Conservation (phyloP, 2,888 invertebrate genomes). For the Drosophila prostipennis region DNA sequence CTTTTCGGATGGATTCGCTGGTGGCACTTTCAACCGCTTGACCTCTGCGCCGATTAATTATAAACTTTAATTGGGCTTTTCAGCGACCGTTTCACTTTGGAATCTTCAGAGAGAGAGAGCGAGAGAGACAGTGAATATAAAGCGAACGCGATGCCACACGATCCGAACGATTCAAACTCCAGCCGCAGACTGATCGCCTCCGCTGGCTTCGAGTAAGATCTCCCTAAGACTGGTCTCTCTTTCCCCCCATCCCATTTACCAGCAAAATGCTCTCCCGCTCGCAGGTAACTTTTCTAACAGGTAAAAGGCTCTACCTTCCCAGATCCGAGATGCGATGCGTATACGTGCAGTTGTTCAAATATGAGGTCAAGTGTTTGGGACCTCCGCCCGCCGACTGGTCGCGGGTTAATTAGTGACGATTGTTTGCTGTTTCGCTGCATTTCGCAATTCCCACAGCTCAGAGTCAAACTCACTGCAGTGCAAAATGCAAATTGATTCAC, state of each 20-base stretch:
- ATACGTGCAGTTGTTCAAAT: constrained; percentile 65
- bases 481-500: background rate
- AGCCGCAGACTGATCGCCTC: constrained; percentile 60
- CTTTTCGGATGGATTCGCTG: constrained; percentile 24
- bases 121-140: background rate
- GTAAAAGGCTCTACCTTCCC: constrained; percentile 59
- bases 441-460: constrained; percentile 46
- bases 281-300: constrained; percentile 60
- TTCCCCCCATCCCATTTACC: background rate
- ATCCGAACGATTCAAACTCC: constrained; percentile 54
- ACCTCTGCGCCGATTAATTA: constrained; percentile 31
- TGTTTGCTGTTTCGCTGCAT: constrained; percentile 60
- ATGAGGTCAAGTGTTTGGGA: constrained; percentile 76
- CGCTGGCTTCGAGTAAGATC: constrained; percentile 3
- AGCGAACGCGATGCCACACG: constrained; percentile 5
- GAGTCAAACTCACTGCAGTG: background rate
- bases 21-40: constrained; percentile 31
- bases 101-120: background rate
- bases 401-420: constrained; percentile 73
- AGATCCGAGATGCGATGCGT: constrained; percentile 2
- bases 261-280: constrained; percentile 5
- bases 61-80: constrained; percentile 36
- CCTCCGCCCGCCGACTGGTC: constrained; percentile 40
- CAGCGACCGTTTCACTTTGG: constrained; percentile 17
- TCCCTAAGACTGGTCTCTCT: constrained; percentile 1